A percentile compares a stretch with the other conserved stretches of the same genome.
These are phyloP conservation scores for Lepidurus couesii DNA, from an alignment of 1,140 invertebrate genomes.

Conservation along the genomic window DNA sequence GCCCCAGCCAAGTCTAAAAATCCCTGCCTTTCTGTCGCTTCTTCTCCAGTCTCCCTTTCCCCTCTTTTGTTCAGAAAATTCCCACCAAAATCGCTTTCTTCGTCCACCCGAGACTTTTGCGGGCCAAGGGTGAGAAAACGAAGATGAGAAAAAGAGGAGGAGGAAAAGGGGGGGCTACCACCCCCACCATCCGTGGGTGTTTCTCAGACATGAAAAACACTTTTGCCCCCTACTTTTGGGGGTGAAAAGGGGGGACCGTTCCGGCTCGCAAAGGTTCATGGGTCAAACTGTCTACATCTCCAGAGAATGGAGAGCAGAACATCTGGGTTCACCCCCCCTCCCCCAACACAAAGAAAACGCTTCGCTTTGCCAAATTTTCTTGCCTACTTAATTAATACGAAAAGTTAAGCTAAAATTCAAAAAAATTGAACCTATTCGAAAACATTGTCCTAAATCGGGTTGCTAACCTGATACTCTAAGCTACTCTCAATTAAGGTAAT, in stretches of 20 bases:
- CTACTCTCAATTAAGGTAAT: too few species aligned
- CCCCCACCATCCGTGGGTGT: background rate
- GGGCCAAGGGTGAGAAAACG: background rate
- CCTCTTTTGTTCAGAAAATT: background rate
- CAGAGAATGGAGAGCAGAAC: background rate
- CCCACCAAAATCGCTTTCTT: background rate
- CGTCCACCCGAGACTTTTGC: background rate
- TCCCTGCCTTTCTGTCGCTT: background rate
- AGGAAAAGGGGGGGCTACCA: background rate
- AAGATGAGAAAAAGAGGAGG: slow-evolving; percentile 12
- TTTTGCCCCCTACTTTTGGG: background rate
- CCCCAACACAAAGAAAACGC: background rate
- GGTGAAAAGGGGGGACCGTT: background rate
- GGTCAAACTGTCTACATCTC: background rate
- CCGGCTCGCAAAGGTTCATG: background rate
- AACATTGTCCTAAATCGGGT: too few species aligned
- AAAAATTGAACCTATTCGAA: too few species aligned
- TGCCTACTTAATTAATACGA: background rate
- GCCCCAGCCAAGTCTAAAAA: background rate
- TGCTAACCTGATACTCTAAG: too few species aligned
- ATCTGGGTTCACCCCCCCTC: background rate
- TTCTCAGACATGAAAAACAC: background rate
- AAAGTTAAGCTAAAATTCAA: background rate
- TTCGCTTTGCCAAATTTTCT: background rate
- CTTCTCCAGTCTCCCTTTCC: background rate